Evolutionary conservation across 2,113 vertebrate genomes (phyloP), one percentile per base, ranked within the genome.

Genomic region (Seriola quinqueradiata): DNA sequence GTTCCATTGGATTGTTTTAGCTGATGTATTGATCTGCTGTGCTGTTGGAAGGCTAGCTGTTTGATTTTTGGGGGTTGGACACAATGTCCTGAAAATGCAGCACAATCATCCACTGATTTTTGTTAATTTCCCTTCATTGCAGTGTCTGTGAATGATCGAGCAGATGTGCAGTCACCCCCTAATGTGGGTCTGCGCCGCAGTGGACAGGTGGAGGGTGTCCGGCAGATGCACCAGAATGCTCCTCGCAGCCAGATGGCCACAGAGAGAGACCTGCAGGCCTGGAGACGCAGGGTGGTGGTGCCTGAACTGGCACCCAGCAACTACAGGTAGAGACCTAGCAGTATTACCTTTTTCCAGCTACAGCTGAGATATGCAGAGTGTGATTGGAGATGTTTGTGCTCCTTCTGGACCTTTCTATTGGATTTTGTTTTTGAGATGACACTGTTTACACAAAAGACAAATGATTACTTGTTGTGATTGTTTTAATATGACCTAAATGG

Each of bases 191-290:
- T 99, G 69, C 95, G 97, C 12, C 97, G 97, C 32, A 99, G 97
- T 3, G 98, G 97, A 10, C 98, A 99, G 89, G 98, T 98, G 80
- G 98, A 99, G 91, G 98, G 98, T 0, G 97, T 99, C 32, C 95
- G 97, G 19, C 98, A 99, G 84, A 98, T 98, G 98, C 98, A 99
- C 88, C 97, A 98, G 80, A 99, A 98, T 6, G 97, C 98, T 2
- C 97, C 97, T 0, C 96, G 97, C 19, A 99, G 98, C 92, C 98
- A 99, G 81, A 99, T 99, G 78, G 98, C 98, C 48, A 99, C 97
- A 0, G 97, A 99, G 83, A 92, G 97, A 57, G 97, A 99, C 89
- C 94, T 99, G 48, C 97, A 98, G 93, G 97, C 97, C 40, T 99
- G 98, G 98, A 97, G 96, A 14, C 95, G 96, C 57, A 95, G 98